Percentiles rank a stretch among this genome's conserved stretches.
Conservation (phyloP, 2,888 invertebrate species). For the Drosophila crucigera region DNA sequence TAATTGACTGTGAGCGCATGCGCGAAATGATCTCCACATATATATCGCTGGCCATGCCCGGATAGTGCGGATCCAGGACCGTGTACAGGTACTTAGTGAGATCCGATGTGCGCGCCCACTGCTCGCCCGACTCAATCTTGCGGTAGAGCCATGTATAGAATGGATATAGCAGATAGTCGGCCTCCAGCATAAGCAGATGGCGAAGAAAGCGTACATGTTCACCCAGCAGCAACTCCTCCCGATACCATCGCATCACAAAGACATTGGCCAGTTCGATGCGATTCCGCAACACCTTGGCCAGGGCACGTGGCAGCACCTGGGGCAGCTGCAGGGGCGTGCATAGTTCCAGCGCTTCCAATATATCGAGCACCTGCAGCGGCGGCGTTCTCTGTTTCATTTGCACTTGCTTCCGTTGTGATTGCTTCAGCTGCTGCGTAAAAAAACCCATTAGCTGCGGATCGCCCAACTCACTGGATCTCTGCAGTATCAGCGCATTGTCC, state of each 20-base stretch:
- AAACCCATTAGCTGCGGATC: constrained; percentile 49
- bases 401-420: not conserved
- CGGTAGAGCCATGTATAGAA: constrained; percentile 86
- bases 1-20: constrained; percentile 66
- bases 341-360: constrained; percentile 33
- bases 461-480: not conserved
- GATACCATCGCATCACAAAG: constrained; percentile 86
- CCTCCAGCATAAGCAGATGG: constrained; percentile 86
- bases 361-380: not conserved
- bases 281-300: constrained; percentile 85
- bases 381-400: not conserved
- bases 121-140: constrained; percentile 85
- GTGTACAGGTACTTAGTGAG: constrained; percentile 86
- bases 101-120: constrained; percentile 85
- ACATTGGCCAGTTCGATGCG: constrained; percentile 85
- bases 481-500: not conserved
- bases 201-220: constrained; percentile 86
- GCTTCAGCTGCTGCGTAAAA: constrained; percentile 36
- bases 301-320: constrained; percentile 84
- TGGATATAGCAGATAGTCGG: constrained; percentile 86
- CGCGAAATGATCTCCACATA: constrained; percentile 74
- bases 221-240: constrained; percentile 85
- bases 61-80: constrained; percentile 85
- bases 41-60: constrained; percentile 74
- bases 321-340: constrained; percentile 83